Percentiles rank a stretch among this genome's conserved stretches.
Conservation (phyloP, 2,888 invertebrate species). For the Hanleya hanleyi region DNA sequence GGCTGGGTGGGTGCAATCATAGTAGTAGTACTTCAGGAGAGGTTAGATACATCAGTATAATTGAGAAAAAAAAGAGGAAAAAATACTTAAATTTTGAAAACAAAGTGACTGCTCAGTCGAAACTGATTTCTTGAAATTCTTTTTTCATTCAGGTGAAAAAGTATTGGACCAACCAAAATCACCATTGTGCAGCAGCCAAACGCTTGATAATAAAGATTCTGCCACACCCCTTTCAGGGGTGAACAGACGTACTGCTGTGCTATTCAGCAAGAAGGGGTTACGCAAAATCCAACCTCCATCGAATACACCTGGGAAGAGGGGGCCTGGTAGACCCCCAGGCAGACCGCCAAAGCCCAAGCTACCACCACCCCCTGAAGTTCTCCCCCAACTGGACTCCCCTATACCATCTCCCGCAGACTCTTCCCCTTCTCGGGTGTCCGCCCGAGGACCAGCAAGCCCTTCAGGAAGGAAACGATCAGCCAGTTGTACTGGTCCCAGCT, state of each 20-base stretch:
- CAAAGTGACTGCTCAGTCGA: no score
- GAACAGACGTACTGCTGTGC: conserved; percentile 83
- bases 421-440: background rate
- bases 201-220: conserved; percentile 2
- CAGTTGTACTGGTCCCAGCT: conserved; percentile 47
- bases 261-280: conserved; percentile 78
- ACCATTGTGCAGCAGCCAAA: background rate
- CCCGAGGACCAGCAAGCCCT: background rate
- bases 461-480: conserved; percentile 55
- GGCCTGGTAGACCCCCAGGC: conserved; percentile 50
- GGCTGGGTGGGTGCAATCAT: no score
- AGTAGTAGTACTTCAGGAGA: no score
- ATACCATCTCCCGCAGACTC: background rate
- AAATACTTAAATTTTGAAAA: no score
- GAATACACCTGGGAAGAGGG: conserved; percentile 34
- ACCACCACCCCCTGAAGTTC: background rate
- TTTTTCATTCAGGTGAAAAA: no score
- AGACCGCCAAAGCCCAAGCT: conserved; percentile 45
- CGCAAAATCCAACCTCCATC: background rate
- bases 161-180: no score
- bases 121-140: no score
- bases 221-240: conserved; percentile 77
- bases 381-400: background rate
- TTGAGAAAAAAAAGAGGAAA: no score
- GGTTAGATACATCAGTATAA: no score